Conservation (phyloP, 1,140 invertebrate genomes). For the Scaptomyza hsui region DNA sequence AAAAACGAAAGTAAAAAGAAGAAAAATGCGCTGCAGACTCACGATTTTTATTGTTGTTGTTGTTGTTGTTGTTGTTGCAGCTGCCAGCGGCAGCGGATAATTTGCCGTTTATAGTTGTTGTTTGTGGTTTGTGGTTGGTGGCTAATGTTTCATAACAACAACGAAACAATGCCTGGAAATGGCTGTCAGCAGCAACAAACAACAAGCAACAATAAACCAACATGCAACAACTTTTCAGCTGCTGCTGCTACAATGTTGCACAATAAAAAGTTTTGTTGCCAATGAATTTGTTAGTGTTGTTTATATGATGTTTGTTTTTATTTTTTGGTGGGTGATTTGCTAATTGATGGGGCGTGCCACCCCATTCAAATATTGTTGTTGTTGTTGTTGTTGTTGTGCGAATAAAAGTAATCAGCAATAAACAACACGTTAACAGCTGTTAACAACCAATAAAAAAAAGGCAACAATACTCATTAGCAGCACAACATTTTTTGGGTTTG, state of each 20-base stretch:
- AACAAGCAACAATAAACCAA: constrained; percentile 32
- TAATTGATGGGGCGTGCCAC: constrained; percentile 19
- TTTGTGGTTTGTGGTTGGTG: constrained; percentile 30
- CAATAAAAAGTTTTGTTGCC: constrained; percentile 24
- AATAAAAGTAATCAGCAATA: constrained; percentile 5
- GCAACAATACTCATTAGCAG: constrained; percentile 11
- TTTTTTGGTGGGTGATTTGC: constrained; percentile 1
- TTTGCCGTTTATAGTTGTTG: constrained; percentile 36
- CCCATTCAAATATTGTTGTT: constrained; percentile 4
- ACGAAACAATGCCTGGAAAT: constrained; percentile 76
- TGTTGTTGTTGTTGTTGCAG: background rate
- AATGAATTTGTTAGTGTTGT: constrained; percentile 6
- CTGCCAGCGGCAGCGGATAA: constrained; percentile 34
- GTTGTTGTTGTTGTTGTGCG: constrained; percentile 1
- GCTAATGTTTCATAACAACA: constrained; percentile 77
- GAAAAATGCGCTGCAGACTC: constrained; percentile 36
- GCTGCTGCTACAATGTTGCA: constrained; percentile 25
- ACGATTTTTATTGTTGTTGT: constrained; percentile 48
- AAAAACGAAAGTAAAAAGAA: constrained; percentile 43
- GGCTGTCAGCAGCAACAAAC: constrained; percentile 52
- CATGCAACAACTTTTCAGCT: constrained; percentile 39
- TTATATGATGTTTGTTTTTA: background rate
- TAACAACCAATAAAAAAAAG: constrained; percentile 4
- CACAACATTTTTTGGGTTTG: constrained; percentile 5
- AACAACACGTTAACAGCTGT: constrained; percentile 15